Evolutionary conservation across 1,140 invertebrate genomes (phyloP).

Genomic region (Bombus soroeensis): DNA sequence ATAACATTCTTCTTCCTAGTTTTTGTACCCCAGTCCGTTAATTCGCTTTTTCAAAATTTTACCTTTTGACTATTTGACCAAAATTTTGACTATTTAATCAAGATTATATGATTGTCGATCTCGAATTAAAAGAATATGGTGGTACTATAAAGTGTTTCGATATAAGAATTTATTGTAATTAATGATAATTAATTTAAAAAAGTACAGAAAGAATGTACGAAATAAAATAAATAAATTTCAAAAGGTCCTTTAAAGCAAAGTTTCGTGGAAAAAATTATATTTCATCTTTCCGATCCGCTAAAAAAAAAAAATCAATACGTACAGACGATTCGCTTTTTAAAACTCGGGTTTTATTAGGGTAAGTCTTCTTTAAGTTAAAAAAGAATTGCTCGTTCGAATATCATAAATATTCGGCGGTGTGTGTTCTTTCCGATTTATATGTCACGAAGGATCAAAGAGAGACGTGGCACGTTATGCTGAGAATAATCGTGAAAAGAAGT

Average conservation of each 20-base stretch:
- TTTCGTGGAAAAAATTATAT: neutral
- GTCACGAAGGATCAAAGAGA: slow-evolving; percentile 44
- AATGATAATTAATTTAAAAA: neutral
- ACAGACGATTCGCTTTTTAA: no score
- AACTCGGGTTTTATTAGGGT: neutral
- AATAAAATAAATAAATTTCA: neutral
- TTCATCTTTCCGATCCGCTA: neutral
- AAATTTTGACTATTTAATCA: no score
- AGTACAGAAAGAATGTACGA: neutral
- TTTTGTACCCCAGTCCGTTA: neutral
- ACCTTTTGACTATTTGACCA: no score
- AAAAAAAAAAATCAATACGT: neutral
- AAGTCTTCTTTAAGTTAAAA: neutral
- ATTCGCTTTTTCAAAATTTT: no score
- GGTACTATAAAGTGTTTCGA: neutral
- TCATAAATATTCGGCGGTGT: slow-evolving; percentile 28
- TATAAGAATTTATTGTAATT: neutral
- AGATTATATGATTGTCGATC: neutral
- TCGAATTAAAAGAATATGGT: neutral
- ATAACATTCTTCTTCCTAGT: slow-evolving; percentile 24
- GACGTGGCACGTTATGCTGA: slow-evolving; percentile 17
- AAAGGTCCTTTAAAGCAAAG: no score
- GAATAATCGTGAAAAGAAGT: slow-evolving; percentile 42
- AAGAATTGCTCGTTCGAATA: neutral
- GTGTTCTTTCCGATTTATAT: slow-evolving; percentile 43